Evolutionary conservation across 2,888 invertebrate species (phyloP).

Genomic region (Idaea biselata): DNA sequence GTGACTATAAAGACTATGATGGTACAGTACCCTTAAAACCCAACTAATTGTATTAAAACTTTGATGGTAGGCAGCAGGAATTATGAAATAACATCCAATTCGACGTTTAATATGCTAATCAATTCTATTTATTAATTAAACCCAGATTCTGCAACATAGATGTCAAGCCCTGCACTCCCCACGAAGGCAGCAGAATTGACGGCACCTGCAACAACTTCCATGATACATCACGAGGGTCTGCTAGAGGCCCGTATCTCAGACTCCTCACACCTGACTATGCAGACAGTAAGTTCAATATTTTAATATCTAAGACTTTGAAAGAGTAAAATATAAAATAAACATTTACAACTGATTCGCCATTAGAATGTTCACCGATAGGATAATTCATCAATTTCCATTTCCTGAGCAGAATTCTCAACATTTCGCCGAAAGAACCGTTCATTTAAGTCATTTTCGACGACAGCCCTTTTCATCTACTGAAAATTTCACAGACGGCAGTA

Average conservation of each 20-base stretch:
- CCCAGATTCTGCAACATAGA: slow-evolving; percentile 43
- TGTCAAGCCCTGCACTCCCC: slow-evolving; percentile 52
- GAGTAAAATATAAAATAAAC: not conserved
- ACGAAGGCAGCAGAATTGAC: slow-evolving; percentile 59
- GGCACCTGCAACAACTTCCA: slow-evolving; percentile 64
- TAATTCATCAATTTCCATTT: slow-evolving; percentile 4
- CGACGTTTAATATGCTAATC: not conserved
- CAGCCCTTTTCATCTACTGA: too few species aligned
- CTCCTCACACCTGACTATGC: slow-evolving; percentile 52
- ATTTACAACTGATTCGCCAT: not conserved
- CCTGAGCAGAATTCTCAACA: too few species aligned
- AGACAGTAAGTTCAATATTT: slow-evolving; percentile 38
- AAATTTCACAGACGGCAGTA: too few species aligned
- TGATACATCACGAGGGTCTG: slow-evolving; percentile 51
- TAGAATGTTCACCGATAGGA: slow-evolving; percentile 16
- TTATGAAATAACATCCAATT: too few species aligned
- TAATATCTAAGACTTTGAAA: too few species aligned
- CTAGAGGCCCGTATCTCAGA: slow-evolving; percentile 56
- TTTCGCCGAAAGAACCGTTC: too few species aligned
- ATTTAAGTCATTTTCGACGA: too few species aligned
- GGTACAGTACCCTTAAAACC: too few species aligned
- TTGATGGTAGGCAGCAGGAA: too few species aligned
- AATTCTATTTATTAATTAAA: not conserved
- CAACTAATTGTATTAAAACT: too few species aligned
- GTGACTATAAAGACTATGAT: too few species aligned